Conservation (phyloP, 2,113 vertebrate genomes). For the Perca fluviatilis region DNA sequence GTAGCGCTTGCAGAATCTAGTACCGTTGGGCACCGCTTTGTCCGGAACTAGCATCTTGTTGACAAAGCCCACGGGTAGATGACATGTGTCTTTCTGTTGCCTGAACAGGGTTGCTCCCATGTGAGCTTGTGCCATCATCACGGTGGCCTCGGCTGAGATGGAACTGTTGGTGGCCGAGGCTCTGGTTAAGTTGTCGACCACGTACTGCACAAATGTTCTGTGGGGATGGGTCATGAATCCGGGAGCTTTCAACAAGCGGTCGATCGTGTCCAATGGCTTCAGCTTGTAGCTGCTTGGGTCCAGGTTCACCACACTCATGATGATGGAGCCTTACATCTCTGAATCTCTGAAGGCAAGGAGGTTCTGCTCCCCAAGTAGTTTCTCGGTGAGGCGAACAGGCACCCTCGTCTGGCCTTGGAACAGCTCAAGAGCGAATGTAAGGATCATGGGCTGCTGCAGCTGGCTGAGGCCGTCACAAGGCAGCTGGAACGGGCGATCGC, state of each 20-base stretch:
- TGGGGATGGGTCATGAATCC: background rate
- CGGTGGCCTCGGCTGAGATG: background rate
- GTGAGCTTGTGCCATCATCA: background rate
- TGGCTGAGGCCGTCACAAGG: too few relatives aligned
- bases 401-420: too few relatives aligned
- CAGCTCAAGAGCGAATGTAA: too few relatives aligned
- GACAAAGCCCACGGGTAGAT: background rate
- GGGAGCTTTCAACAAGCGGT: background rate
- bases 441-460: too few relatives aligned
- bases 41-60: constrained; percentile 26
- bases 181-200: background rate
- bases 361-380: too few relatives aligned
- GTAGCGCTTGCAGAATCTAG: background rate
- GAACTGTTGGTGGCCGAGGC: constrained; percentile 11
- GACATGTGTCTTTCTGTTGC: constrained; percentile 14
- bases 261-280: background rate
- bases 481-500: too few relatives aligned
- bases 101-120: constrained; percentile 15
- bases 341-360: too few relatives aligned
- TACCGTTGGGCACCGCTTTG: background rate
- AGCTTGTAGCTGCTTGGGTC: constrained; percentile 2
- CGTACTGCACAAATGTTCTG: background rate
- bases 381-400: too few relatives aligned
- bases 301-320: background rate
- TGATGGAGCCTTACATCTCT: too few relatives aligned